Conservation (phyloP, 2,888 invertebrate genomes). For the Caenorhabditis angaria region DNA sequence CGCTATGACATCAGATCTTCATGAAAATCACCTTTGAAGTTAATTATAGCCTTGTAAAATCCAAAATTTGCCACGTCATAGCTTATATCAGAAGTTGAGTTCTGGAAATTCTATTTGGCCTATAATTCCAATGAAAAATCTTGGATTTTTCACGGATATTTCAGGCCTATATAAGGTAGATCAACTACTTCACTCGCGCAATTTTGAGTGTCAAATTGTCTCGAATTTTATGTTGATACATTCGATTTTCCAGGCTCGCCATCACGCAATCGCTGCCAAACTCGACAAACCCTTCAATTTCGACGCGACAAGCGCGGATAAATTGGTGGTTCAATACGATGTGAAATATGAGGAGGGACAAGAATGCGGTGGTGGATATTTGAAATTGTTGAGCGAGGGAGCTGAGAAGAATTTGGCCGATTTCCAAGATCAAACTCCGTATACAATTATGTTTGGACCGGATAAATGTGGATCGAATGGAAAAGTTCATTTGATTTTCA, state of each 20-base stretch:
- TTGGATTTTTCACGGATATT: neutral
- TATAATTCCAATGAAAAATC: neutral
- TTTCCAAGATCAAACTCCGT: constrained; percentile 87
- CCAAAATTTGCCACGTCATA: neutral
- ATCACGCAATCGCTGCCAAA: constrained; percentile 88
- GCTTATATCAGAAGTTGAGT: neutral
- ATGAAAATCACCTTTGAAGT: no score
- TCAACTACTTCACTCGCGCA: constrained; percentile 24
- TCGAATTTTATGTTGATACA: constrained; percentile 30
- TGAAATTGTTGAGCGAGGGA: constrained; percentile 87
- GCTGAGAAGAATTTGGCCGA: constrained; percentile 73
- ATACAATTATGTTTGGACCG: constrained; percentile 99
- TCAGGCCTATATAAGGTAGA: constrained; percentile 24
- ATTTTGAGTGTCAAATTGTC: neutral
- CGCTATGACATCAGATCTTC: no score
- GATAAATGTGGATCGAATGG: constrained; percentile 97
- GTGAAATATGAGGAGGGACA: constrained; percentile 88
- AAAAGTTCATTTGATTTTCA: constrained; percentile 90
- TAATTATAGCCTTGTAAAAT: no score
- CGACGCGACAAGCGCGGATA: constrained; percentile 79
- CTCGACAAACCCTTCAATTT: constrained; percentile 86
- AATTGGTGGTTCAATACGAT: constrained; percentile 82
- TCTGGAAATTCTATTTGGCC: neutral
- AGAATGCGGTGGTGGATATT: constrained; percentile 97
- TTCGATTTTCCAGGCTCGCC: constrained; percentile 76